These are phyloP conservation scores for Prosopocoilus inquinatus DNA, from an alignment of 2,888 invertebrate species.

Conservation along the genomic window DNA sequence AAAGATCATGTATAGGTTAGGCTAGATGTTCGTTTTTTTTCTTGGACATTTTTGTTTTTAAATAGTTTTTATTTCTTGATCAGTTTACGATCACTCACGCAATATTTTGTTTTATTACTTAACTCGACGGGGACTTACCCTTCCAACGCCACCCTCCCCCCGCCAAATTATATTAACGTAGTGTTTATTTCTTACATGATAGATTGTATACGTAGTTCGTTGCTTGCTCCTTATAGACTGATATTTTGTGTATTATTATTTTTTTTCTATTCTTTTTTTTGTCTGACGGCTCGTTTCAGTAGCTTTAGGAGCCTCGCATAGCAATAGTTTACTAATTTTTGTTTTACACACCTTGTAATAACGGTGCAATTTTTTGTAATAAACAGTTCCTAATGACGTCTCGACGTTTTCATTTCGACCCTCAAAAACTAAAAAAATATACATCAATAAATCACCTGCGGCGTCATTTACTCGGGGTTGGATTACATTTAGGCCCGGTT, in stretches of 20 bases:
- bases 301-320: constrained; percentile 7
- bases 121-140: no score
- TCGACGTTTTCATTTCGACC: not conserved
- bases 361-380: constrained; percentile 34
- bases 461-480: no score
- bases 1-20: not conserved
- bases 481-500: no score
- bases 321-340: constrained; percentile 17
- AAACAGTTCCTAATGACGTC: constrained; percentile 31
- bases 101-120: no score
- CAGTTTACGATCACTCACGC: no score
- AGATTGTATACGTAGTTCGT: constrained; percentile 15
- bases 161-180: not conserved
- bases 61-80: no score
- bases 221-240: constrained; percentile 4
- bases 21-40: no score
- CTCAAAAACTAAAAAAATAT: no score
- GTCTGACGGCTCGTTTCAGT: not conserved
- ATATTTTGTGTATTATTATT: constrained; percentile 11
- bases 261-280: no score
- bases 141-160: no score
- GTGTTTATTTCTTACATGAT: constrained; percentile 7
- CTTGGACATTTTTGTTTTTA: no score
- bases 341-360: constrained; percentile 27
- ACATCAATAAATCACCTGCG: no score